These are phyloP conservation scores for Apamea crenata DNA, from an alignment of 2,888 invertebrate genomes.

Conservation along the genomic window DNA sequence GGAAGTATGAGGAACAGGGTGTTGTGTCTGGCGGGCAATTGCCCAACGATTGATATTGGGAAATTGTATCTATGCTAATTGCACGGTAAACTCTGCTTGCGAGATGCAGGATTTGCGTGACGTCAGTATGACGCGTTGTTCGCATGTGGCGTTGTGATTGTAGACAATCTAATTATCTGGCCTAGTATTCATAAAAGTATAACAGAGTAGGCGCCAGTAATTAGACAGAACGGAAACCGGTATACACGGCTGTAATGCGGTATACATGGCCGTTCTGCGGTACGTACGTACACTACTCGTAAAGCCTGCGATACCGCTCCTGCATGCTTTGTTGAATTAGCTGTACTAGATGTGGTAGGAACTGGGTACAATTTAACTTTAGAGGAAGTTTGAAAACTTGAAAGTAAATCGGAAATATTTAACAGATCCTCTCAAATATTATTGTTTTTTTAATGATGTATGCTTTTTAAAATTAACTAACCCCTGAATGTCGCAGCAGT, in stretches of 20 bases:
- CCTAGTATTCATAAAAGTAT: slow-evolving; percentile 10
- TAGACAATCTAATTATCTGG: background rate
- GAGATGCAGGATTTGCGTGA: no score
- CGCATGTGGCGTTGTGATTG: no score
- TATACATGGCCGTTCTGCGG: slow-evolving; percentile 7
- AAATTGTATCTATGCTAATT: no score
- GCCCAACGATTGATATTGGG: no score
- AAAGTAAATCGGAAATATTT: background rate
- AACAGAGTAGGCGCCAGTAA: slow-evolving; percentile 10
- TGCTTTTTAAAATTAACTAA: background rate
- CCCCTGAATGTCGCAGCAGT: no score
- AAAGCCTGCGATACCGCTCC: slow-evolving; percentile 48
- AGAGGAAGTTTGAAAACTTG: background rate
- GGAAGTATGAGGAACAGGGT: no score
- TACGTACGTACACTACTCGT: slow-evolving; percentile 37
- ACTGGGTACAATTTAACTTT: background rate
- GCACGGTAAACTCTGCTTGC: no score
- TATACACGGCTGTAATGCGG: slow-evolving; percentile 2
- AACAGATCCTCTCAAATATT: background rate
- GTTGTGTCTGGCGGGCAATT: no score
- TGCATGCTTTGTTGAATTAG: slow-evolving; percentile 33
- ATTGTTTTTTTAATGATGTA: background rate
- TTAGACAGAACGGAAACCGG: background rate
- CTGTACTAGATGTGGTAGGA: slow-evolving; percentile 30
- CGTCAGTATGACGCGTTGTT: no score